Evolutionary conservation across 2,113 vertebrate species (phyloP), one percentile per base, ranked within the genome.

Genomic region (Hemiscyllium ocellatum): DNA sequence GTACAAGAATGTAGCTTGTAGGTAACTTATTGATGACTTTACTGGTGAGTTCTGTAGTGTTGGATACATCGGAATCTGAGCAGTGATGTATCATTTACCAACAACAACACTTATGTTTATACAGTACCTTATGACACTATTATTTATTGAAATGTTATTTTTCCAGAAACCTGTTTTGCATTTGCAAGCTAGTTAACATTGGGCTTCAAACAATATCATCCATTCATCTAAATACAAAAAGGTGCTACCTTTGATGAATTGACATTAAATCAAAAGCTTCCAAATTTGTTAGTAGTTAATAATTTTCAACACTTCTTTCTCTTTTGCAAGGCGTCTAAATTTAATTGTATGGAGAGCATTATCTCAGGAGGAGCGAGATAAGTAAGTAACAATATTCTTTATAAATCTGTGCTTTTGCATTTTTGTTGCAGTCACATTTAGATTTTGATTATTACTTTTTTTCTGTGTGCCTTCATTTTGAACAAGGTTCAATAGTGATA

Each of bases 331-430:
- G 96, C 97, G 97, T 24, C 97, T 98, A 95, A 97, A 98, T 97
- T 96, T 97, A 96, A 94, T 98, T 95, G 95, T 98, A 93, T 98
- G 98, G 98, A 97, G 96, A 97, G 97, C 97, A 8, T 96, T 98
- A 13, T 96, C 98, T 96, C 96, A 97, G 96, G 97, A 98, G 42
- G 98, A 98, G 96, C 98, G 96, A 97, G 97, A 98, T 93, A 98
- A 97, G 98, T 98, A 97, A 98, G 98, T 89, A 95, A 52, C 42
- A 72, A 29, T 7, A 76, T 72, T 72, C 52, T 72, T 52, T 72
- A 17, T 7, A 94, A 42, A 69, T 47, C 61, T 4, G 33, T 6
- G 42, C 66, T 50, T 29, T 13, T 26, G 22, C 22, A 94, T 69
- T 70, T 95, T 33, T 52, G 68, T 33, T 95, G 68, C 4, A 69